phyloP scores from a whole-genome alignment of 2,113 vertebrate genomes.

The Phalacrocorax carbo region DNA sequence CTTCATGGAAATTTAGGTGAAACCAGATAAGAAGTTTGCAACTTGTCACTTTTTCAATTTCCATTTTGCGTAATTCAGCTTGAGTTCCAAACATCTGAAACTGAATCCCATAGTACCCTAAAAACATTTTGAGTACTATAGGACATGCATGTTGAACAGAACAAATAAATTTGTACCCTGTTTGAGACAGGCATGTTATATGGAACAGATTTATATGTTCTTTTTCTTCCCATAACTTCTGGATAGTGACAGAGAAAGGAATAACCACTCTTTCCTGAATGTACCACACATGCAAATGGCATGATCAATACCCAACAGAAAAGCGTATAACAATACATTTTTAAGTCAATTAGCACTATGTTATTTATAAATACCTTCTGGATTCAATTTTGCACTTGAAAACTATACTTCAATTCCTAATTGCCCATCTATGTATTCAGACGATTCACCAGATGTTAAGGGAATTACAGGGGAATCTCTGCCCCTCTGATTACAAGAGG shows the following conservation, averaged over 20 bases:
- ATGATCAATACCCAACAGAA: background rate
- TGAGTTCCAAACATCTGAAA: background rate
- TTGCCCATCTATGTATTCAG: background rate
- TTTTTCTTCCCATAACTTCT: background rate
- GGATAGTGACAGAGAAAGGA: background rate
- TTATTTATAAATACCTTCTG: background rate
- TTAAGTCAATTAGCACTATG: background rate
- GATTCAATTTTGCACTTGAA: background rate
- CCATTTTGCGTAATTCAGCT: background rate
- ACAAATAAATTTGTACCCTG: background rate
- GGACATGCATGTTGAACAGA: background rate
- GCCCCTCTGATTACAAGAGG: background rate
- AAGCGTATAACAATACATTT: background rate
- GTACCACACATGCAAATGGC: background rate
- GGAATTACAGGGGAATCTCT: background rate
- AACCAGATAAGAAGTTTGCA: background rate
- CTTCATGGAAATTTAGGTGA: background rate
- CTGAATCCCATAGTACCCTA: background rate
- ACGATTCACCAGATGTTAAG: background rate
- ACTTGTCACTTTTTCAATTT: background rate
- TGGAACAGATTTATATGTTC: background rate
- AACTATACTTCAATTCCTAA: background rate
- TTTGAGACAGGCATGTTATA: background rate
- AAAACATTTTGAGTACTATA: background rate
- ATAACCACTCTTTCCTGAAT: background rate